Base-by-base conservation (phyloP, 2,888 invertebrate genomes). In the Nezara viridula region DNA sequence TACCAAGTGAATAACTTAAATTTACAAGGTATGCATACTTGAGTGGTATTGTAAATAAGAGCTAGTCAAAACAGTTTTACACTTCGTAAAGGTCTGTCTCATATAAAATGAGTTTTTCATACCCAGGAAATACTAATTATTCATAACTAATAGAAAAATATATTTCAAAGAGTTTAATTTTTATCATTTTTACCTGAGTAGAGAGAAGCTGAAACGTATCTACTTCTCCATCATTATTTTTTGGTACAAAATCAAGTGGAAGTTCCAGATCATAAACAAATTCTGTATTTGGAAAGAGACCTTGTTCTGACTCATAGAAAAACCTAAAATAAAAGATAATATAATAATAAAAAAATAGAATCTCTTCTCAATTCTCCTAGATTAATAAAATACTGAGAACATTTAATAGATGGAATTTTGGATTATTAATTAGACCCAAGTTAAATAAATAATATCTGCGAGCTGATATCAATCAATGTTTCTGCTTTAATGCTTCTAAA, bases 181-280 rank as follows among this genome's bases (percentile, higher is more conserved):
- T 24, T 6, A 32, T 77, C 21, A 21, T 89, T 91, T 91, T 90
- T 93, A 98, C 97, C 91, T 95, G 95, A 37, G 97, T 96, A 85
- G 98, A 95, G 90, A 98, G 94, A 91, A 98, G 94, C 93, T 98
- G 97, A 93, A 98, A 98, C 90, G 95, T 96, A 92, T 98, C 97
- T 50, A 98, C 98, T 94, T 98, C 98, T 24, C 98, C 98, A 93
- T 98, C 98, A 52, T 97, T 96, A 93, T 98, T 98, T 92, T 95
- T 95, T n/a, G 98, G 98, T 91, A 95, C 94, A 93, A 98, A 98
- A 92, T 98, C 97, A 89, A 95, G 93, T 27, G 98, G 98, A 91
- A 98, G 94, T 93, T 98, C 98, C 91, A 98, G 94, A 93, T 98
- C 98, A 93, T 96, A 98, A 44, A 98, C 96, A 93, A 97, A 98